Evolutionary conservation across 2,888 invertebrate species (phyloP).

Genomic region (Chaetogeoica ovagalla): DNA sequence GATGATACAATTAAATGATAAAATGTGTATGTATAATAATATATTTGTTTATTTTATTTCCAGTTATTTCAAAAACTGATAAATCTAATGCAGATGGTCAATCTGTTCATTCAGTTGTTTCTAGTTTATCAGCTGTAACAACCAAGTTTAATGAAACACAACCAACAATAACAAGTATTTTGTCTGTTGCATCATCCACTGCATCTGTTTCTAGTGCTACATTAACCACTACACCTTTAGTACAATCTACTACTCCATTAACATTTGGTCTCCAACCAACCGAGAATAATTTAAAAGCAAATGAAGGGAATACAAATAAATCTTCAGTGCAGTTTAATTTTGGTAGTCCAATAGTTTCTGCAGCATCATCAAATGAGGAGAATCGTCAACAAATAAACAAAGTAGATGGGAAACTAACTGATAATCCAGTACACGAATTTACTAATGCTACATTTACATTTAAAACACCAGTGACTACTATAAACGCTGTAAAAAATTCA

Average conservation of each 20-base stretch:
- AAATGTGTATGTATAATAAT: neutral
- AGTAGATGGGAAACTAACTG: neutral
- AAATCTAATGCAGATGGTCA: neutral
- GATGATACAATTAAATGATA: neutral
- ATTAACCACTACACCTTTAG: neutral
- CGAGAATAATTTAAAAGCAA: neutral
- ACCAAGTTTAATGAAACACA: constrained; percentile 21
- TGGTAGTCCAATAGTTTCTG: neutral
- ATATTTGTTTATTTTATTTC: neutral
- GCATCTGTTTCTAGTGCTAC: constrained; percentile 10
- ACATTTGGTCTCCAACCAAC: neutral
- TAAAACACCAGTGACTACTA: neutral
- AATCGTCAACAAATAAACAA: neutral
- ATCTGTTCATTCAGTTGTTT: neutral
- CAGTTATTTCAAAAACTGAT: neutral
- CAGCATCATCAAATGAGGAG: neutral
- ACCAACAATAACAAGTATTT: neutral
- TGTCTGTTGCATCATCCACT: neutral
- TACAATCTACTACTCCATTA: constrained; percentile 12
- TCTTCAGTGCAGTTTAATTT: neutral
- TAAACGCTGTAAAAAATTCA: neutral
- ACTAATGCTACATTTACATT: neutral
- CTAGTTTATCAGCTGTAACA: neutral
- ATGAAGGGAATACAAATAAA: constrained; percentile 7
- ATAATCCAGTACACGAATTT: neutral